These are phyloP conservation scores for Porites divaricata DNA, from an alignment of 92 coral and sea anemone species.

Conservation along the genomic window DNA sequence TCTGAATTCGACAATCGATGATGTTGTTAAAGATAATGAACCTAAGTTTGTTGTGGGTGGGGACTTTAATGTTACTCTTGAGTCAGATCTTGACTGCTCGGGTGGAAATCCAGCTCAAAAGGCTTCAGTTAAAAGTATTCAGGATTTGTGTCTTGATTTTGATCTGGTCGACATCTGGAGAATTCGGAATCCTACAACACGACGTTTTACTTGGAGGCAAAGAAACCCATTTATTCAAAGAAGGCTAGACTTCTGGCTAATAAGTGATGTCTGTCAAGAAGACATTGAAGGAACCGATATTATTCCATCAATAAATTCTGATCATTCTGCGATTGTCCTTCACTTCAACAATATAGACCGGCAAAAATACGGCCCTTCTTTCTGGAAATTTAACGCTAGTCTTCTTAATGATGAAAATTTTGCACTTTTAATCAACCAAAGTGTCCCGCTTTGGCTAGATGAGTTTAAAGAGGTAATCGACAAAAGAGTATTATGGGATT, in stretches of 20 bases:
- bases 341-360: too few species aligned
- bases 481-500: conserved; percentile 25
- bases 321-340: too few species aligned
- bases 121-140: conserved; percentile 16
- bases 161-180: conserved; percentile 41
- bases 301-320: conserved; percentile 12
- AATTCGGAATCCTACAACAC: conserved; percentile 41
- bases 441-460: too few species aligned
- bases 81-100: conserved; percentile 27
- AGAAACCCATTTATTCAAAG: conserved; percentile 33
- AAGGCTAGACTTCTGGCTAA: conserved; percentile 49
- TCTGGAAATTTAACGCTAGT: too few species aligned
- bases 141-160: not conserved
- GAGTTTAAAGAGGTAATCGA: too few species aligned
- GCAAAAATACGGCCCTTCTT: too few species aligned
- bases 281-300: conserved; percentile 13
- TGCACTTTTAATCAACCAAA: too few species aligned
- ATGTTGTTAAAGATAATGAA: too few species aligned
- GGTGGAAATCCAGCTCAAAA: conserved; percentile 36
- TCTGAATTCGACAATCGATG: conserved; percentile 14
- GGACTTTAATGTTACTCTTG: too few species aligned
- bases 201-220: conserved; percentile 47
- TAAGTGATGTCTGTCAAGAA: conserved; percentile 44
- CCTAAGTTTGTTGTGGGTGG: too few species aligned
- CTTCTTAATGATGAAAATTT: too few species aligned